Percentiles rank a stretch among this genome's conserved stretches.
These are phyloP conservation scores for Conomelus anceps DNA, from an alignment of 2,888 invertebrate species.

Conservation along the genomic window DNA sequence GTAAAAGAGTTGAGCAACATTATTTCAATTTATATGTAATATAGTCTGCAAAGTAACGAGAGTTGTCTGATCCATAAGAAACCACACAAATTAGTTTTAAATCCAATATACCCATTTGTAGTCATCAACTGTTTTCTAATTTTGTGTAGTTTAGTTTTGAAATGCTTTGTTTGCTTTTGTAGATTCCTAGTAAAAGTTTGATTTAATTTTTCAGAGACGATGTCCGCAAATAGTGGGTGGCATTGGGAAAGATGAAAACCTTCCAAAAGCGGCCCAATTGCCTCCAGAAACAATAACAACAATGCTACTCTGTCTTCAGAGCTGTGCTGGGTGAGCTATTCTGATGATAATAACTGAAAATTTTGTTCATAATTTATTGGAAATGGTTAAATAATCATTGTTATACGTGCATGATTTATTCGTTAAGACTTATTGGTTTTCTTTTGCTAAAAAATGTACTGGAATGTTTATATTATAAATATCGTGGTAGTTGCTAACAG, in stretches of 20 bases:
- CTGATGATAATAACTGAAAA: not conserved
- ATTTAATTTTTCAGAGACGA: conserved; percentile 50
- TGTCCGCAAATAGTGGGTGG: conserved; percentile 80
- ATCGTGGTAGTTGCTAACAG: too few species aligned
- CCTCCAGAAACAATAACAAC: conserved; percentile 87
- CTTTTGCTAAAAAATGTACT: too few species aligned
- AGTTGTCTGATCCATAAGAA: too few species aligned
- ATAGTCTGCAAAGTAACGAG: too few species aligned
- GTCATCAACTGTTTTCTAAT: not conserved
- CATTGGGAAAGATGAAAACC: conserved; percentile 68
- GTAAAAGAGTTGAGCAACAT: too few species aligned
- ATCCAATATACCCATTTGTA: not conserved
- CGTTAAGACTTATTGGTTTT: not conserved
- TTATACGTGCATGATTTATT: not conserved
- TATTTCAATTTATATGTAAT: too few species aligned
- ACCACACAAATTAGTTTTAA: too few species aligned
- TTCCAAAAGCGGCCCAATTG: conserved; percentile 78
- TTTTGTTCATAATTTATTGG: not conserved
- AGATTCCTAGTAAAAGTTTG: not conserved
- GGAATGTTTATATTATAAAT: too few species aligned
- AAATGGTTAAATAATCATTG: not conserved
- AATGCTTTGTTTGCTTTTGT: not conserved
- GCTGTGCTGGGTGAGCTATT: conserved; percentile 42
- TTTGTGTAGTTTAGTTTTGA: not conserved
- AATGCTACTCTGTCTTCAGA: conserved; percentile 81